Conservation (phyloP, 37 sponge, comb jelly and placozoan genomes). For the Crambe crambe region DNA sequence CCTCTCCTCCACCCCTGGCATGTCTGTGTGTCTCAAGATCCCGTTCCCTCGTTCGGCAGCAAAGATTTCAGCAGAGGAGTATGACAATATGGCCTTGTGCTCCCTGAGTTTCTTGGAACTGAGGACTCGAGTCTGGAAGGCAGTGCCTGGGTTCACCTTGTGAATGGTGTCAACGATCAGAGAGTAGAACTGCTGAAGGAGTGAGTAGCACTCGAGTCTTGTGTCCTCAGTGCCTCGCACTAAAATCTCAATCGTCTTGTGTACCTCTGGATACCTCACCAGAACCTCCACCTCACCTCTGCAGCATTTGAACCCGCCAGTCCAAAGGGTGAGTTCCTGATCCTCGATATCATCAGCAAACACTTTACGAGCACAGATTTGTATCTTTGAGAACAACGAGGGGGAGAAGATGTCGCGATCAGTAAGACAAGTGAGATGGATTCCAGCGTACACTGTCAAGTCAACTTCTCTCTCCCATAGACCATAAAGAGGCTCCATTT, state of each 20-base stretch:
- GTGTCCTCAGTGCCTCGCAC: constrained; percentile 69
- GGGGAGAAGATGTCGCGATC: constrained; percentile 69
- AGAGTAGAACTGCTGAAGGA: constrained; percentile 77
- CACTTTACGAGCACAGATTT: constrained; percentile 41
- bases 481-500: constrained; percentile 76
- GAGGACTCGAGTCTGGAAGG: constrained; percentile 41
- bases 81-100: constrained; percentile 45
- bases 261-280: constrained; percentile 31
- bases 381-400: constrained; percentile 68
- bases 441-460: constrained; percentile 72
- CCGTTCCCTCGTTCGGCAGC: constrained; percentile 62
- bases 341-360: constrained; percentile 84
- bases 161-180: constrained; percentile 30
- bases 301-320: constrained; percentile 83
- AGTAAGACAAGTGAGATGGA: constrained; percentile 45
- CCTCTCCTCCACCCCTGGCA: constrained; percentile 36
- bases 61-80: constrained; percentile 74
- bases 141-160: constrained; percentile 66
- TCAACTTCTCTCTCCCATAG: constrained; percentile 79
- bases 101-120: constrained; percentile 53
- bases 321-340: constrained; percentile 87
- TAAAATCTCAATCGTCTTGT: constrained; percentile 60
- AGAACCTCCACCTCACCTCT: constrained; percentile 80
- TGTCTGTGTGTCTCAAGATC: constrained; percentile 5
- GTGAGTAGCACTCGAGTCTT: constrained; percentile 65